Conservation (phyloP, 2,888 invertebrate species). For the Andricus curvator region DNA sequence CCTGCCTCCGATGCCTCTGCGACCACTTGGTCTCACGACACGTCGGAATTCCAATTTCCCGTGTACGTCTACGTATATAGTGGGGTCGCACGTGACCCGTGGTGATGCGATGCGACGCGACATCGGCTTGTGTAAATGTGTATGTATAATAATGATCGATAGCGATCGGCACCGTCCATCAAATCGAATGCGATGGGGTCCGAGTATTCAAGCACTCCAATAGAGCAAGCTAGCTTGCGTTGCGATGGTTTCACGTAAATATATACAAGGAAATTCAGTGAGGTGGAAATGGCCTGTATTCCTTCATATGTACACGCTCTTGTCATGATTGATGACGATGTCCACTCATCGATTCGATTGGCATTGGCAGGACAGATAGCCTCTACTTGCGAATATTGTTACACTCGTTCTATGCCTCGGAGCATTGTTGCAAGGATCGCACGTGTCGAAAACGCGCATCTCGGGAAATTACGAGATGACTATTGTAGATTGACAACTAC, state of each 20-base stretch:
- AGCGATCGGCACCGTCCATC: slow-evolving; percentile 21
- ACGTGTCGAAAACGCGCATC: slow-evolving; percentile 56
- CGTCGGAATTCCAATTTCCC: slow-evolving; percentile 41
- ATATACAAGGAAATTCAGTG: slow-evolving; percentile 6
- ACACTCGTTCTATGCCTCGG: slow-evolving; percentile 48
- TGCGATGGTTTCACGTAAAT: slow-evolving; percentile 9
- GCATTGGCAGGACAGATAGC: slow-evolving; percentile 44
- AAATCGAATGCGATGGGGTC: slow-evolving; percentile 12
- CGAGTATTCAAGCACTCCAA: slow-evolving; percentile 9
- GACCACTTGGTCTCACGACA: slow-evolving; percentile 41
- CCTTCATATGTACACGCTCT: neutral
- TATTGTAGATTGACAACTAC: too few species aligned
- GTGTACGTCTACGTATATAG: slow-evolving; percentile 5
- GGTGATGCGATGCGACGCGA: neutral
- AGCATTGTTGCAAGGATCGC: slow-evolving; percentile 44
- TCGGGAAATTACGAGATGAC: slow-evolving; percentile 52
- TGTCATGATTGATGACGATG: slow-evolving; percentile 49
- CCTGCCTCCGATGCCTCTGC: slow-evolving; percentile 35
- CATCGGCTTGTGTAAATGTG: neutral
- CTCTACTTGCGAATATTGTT: slow-evolving; percentile 50
- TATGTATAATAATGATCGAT: slow-evolving; percentile 32
- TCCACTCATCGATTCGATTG: slow-evolving; percentile 46
- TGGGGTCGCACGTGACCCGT: slow-evolving; percentile 23
- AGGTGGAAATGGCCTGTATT: neutral
- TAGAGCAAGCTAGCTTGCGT: neutral